These are phyloP conservation scores for Enteromius viviparus DNA, from an alignment of 2,797 vertebrate genomes.

Conservation along the genomic window DNA sequence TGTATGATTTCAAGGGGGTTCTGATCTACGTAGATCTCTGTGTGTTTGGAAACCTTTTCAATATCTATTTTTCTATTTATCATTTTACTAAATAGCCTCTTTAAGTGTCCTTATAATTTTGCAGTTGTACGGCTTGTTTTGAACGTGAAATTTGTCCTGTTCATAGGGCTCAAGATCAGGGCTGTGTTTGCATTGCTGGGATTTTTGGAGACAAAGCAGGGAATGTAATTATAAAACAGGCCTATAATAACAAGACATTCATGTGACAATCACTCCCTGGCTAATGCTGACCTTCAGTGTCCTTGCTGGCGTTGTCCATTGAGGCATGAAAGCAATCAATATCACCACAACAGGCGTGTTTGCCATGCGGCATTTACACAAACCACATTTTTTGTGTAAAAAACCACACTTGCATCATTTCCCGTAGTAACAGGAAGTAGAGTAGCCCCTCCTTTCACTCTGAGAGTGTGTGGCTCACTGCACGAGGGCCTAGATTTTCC, in stretches of 20 bases:
- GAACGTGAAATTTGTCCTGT: neutral
- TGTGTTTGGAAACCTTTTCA: too few relatives aligned
- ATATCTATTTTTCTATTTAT: neutral
- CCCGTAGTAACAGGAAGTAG: slow-evolving; percentile 8
- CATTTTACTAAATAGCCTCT: slow-evolving; percentile 16
- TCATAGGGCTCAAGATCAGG: neutral
- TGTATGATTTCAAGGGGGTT: neutral
- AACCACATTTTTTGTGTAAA: too few relatives aligned
- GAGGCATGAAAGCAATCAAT: neutral
- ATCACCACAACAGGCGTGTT: neutral
- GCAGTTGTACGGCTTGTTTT: neutral
- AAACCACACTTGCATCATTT: neutral
- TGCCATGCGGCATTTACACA: neutral
- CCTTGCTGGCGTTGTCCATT: neutral
- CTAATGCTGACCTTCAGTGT: slow-evolving; percentile 17
- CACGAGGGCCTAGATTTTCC: slow-evolving; percentile 12
- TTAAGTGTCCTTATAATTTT: neutral
- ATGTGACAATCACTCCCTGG: neutral
- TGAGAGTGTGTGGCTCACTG: neutral
- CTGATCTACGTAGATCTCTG: neutral
- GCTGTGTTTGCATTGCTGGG: neutral
- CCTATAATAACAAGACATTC: neutral
- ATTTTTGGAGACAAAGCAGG: neutral
- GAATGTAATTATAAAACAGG: neutral
- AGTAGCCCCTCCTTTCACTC: neutral